Conservation (phyloP, 2,888 invertebrate genomes). For the Andrena hattorfiana region DNA sequence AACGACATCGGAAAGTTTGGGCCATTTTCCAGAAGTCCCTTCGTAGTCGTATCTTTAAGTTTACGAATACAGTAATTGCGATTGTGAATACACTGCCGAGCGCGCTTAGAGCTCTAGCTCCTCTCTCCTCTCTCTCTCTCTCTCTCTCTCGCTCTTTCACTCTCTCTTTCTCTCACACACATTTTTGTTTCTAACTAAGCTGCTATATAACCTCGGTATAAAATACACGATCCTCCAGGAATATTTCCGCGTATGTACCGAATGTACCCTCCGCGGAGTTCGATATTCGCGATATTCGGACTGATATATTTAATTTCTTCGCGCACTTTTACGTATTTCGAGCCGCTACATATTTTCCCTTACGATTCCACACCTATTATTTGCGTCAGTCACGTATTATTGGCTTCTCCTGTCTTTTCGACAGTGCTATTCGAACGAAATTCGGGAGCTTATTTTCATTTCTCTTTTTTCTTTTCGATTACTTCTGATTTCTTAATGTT, state of each 20-base stretch:
- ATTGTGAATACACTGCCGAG: conserved; percentile 85
- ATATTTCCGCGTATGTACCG: conserved; percentile 1
- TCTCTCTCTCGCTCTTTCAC: conserved; percentile 54
- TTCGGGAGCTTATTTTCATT: neutral
- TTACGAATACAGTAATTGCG: conserved; percentile 80
- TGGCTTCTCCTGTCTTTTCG: neutral
- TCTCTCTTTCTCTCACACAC: conserved; percentile 16
- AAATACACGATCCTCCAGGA: conserved; percentile 16
- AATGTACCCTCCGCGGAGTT: conserved; percentile 5
- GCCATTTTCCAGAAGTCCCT: conserved; percentile 71
- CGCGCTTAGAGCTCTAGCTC: conserved; percentile 83
- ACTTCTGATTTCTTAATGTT: conserved; percentile 1
- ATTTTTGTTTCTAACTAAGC: conserved; percentile 64
- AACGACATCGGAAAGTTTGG: conserved; percentile 44
- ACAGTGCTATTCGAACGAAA: conserved; percentile 20
- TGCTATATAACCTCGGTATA: conserved; percentile 30
- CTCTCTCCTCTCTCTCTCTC: conserved; percentile 61
- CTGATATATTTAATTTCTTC: neutral
- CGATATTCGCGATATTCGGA: neutral
- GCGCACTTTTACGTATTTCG: conserved; percentile 9
- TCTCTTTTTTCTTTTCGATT: neutral
- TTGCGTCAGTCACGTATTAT: neutral
- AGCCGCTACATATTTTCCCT: neutral
- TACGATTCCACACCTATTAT: neutral
- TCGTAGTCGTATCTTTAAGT: conserved; percentile 79